Evolutionary conservation across 2,888 invertebrate species (phyloP).

Genomic region (Andrena chrysosceles): DNA sequence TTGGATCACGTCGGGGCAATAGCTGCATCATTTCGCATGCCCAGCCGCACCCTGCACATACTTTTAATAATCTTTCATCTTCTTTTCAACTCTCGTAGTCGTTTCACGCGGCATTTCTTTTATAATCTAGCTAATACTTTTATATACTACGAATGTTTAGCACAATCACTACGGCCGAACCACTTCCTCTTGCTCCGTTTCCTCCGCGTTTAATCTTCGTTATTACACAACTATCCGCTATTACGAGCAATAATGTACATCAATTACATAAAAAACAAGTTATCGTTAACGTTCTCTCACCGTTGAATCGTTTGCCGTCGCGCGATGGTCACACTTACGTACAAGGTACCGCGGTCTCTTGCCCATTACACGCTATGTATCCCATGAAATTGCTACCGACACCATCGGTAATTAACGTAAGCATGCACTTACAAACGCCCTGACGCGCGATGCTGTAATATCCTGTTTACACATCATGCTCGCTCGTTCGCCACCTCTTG

Average conservation of each 20-base stretch:
- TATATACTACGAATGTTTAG: constrained; percentile 75
- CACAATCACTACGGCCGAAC: constrained; percentile 73
- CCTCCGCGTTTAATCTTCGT: constrained; percentile 43
- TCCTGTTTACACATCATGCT: constrained; percentile 15
- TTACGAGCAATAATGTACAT: constrained; percentile 82
- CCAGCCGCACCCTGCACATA: constrained; percentile 69
- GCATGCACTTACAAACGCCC: constrained; percentile 36
- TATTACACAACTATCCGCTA: constrained; percentile 70
- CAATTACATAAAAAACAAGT: constrained; percentile 81
- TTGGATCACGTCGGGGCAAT: constrained; percentile 40
- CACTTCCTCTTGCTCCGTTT: constrained; percentile 27
- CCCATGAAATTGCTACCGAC: constrained; percentile 49
- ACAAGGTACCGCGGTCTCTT: constrained; percentile 60
- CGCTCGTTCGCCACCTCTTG: constrained; percentile 15
- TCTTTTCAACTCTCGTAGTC: constrained; percentile 55
- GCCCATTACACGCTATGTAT: constrained; percentile 11
- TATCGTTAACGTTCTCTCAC: constrained; percentile 61
- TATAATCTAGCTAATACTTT: constrained; percentile 75
- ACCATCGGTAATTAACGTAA: constrained; percentile 36
- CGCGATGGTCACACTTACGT: constrained; percentile 66
- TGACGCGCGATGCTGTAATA: constrained; percentile 43
- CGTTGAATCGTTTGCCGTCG: constrained; percentile 57
- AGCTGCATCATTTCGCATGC: constrained; percentile 33
- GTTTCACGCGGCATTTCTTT: constrained; percentile 58
- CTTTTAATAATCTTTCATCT: constrained; percentile 55